Conservation (phyloP, 2,888 invertebrate species). For the Dryococelus australis region DNA sequence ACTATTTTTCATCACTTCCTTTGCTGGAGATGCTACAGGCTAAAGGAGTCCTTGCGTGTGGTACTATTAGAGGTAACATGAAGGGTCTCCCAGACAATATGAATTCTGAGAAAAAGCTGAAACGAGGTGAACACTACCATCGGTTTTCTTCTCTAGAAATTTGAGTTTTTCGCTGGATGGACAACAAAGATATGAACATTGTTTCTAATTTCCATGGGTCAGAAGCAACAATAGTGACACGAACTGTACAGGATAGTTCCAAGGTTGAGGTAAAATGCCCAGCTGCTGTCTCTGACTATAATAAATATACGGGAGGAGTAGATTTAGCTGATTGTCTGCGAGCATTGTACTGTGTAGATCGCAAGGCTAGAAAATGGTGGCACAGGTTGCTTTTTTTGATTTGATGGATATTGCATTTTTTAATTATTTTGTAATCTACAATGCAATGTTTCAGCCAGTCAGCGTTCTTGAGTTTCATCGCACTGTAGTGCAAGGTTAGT, state of each 20-base stretch:
- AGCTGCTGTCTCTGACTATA: too few relatives aligned
- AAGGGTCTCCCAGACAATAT: conserved; percentile 36
- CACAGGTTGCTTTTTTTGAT: too few relatives aligned
- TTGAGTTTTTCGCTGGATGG: conserved; percentile 43
- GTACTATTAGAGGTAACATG: conserved; percentile 42
- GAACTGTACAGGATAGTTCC: conserved; percentile 28
- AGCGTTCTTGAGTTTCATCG: conserved; percentile 13
- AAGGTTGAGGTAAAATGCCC: too few relatives aligned
- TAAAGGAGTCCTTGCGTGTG: conserved; percentile 45
- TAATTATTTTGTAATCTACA: conserved; percentile 29
- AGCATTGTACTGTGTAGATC: too few relatives aligned
- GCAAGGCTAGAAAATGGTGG: too few relatives aligned
- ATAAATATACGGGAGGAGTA: too few relatives aligned
- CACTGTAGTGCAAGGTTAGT: not conserved
- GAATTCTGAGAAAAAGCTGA: too few relatives aligned
- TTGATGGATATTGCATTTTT: conserved; percentile 33
- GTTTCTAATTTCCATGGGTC: conserved; percentile 47
- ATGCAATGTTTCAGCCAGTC: not conserved
- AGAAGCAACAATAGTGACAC: conserved; percentile 25
- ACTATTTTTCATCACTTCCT: too few relatives aligned
- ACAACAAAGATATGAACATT: conserved; percentile 44
- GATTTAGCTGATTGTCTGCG: too few relatives aligned
- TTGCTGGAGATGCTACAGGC: conserved; percentile 44
- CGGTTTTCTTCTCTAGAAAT: conserved; percentile 36
- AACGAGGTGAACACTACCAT: conserved; percentile 24